Percentiles rank a stretch among this genome's conserved stretches.
phyloP scores from a whole-genome alignment of 2,797 vertebrate species.

The Acanthiza pusilla region DNA sequence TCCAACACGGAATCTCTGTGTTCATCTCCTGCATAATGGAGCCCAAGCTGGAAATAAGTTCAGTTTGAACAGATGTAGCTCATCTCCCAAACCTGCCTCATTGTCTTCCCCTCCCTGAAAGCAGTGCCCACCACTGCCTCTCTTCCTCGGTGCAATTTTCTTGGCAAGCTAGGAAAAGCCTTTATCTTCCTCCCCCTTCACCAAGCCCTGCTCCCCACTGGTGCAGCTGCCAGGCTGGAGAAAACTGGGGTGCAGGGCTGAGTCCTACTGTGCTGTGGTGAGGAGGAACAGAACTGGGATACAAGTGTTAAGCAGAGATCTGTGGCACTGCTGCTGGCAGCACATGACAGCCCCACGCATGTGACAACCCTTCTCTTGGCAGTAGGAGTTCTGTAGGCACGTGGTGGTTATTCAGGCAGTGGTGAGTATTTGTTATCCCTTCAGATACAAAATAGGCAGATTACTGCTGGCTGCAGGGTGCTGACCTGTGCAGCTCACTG shows the following conservation, averaged over 20 bases:
- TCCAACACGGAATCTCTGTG: neutral
- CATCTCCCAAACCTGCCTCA: neutral
- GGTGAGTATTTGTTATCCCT: neutral
- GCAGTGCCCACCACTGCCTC: neutral
- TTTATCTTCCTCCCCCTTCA: neutral
- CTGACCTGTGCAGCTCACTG: neutral
- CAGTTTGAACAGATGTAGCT: neutral
- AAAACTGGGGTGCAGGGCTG: neutral
- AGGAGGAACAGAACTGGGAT: neutral
- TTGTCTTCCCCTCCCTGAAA: neutral
- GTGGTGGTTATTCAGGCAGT: neutral
- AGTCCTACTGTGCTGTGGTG: neutral
- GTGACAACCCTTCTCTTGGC: neutral
- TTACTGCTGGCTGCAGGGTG: neutral
- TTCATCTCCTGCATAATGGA: neutral
- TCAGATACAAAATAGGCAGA: neutral
- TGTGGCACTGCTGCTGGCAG: neutral
- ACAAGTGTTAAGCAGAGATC: neutral
- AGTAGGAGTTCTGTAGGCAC: neutral
- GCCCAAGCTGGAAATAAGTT: neutral
- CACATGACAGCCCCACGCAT: neutral
- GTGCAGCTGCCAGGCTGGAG: neutral
- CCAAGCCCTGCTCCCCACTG: fast-evolving
- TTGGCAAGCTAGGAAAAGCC: neutral
- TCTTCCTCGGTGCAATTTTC: neutral